phyloP scores from a whole-genome alignment of 1,140 invertebrate genomes.

The Hyphantria cunea region DNA sequence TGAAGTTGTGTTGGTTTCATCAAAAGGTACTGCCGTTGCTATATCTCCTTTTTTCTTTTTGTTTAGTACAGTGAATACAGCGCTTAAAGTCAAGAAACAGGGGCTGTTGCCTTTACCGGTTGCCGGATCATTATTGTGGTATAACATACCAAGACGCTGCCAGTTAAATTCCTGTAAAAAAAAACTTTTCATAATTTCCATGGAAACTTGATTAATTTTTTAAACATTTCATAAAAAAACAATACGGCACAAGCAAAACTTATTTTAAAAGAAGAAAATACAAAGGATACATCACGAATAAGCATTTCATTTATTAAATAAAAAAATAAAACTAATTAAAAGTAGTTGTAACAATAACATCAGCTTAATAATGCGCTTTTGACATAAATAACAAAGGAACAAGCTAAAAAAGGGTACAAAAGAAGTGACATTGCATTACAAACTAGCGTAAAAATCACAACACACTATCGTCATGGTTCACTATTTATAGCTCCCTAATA shows the following conservation, averaged over 20 bases:
- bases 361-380: conserved; percentile 25
- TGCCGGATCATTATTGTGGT: conserved; percentile 85
- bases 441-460: too few species aligned
- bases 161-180: conserved; percentile 87
- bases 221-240: too few species aligned
- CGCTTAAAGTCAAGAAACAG: conserved; percentile 88
- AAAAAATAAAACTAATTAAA: conserved; percentile 44
- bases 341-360: conserved; percentile 30
- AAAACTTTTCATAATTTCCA: conserved; percentile 9
- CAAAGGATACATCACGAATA: conserved; percentile 35
- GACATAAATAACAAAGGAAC: too few species aligned
- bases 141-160: conserved; percentile 86
- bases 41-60: conserved; percentile 80
- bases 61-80: conserved; percentile 85
- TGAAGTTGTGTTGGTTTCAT: conserved; percentile 65
- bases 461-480: too few species aligned
- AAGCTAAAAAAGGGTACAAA: conserved; percentile 32
- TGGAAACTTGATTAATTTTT: not conserved
- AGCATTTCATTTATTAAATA: conserved; percentile 43
- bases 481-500: too few species aligned
- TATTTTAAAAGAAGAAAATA: conserved; percentile 29
- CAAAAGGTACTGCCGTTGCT: conserved; percentile 63
- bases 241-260: too few species aligned
- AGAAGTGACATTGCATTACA: conserved; percentile 4
- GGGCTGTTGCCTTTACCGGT: conserved; percentile 84